Evolutionary conservation across 2,113 vertebrate species (phyloP), one percentile per base, ranked within the genome.

Genomic region (Paradoxurus hermaphroditus): DNA sequence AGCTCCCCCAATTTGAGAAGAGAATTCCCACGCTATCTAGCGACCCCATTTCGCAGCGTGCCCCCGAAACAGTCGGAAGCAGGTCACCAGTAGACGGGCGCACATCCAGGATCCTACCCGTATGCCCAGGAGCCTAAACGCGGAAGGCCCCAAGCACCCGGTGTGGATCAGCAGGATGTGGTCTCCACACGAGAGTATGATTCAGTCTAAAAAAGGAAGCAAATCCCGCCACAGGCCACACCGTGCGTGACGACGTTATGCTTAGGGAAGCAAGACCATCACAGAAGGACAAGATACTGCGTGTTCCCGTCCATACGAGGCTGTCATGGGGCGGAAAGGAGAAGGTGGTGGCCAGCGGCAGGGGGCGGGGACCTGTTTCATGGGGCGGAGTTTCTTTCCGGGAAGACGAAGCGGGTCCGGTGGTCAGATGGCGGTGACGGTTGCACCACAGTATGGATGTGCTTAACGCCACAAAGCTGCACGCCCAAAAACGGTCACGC

Each of bases 221-320:
- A n/a, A n/a, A 34, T 18, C 15, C 29, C 7, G 34, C 31, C 34
- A 18, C 34, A 34, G 27, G 63, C 16, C 10, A 5, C 8, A 11
- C 44, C 29, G 11, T 0, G 31, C 0, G 1, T 0, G 5, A 49
- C 4, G 16, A 34, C 16, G 1, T 19, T 0, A 4, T 21, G 9
- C 73, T 34, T 7, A 44, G 39, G 6, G 72, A 18, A 49, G 44
- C 16, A 1, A 18, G 75, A 29, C 46, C 5, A 29, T 19, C 31
- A 1, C 29, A 1, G 41, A 3, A 78, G 31, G 46, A n/a, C 31
- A 12, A 34, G 56, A 0, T 51, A 19, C 46, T 3, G 4, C 27
- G 11, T 21, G 27, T 31, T 11, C 1, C 29, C 44, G 2, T n/a
- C 44, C 7, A 3, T 1, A 25, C 21, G 44, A 23, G 11, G 51